phyloP scores from a whole-genome alignment of 2,888 invertebrate genomes.

The Panorpa germanica region DNA sequence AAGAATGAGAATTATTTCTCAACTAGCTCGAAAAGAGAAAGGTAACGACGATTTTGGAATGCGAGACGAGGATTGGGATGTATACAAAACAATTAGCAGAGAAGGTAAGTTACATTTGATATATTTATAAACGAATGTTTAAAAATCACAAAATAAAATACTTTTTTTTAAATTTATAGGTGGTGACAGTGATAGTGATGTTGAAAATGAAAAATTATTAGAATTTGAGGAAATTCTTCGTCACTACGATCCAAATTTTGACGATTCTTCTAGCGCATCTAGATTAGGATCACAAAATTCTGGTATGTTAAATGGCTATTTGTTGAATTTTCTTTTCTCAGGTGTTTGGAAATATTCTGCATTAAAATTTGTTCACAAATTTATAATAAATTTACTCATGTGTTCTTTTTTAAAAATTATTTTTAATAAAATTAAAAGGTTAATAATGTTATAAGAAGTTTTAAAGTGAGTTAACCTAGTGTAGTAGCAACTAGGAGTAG shows the following conservation, averaged over 20 bases:
- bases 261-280: no score
- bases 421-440: no score
- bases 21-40: constrained; percentile 61
- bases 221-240: constrained; percentile 72
- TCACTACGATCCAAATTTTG: constrained; percentile 61
- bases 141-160: constrained; percentile 3
- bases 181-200: constrained; percentile 81
- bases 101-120: constrained; percentile 21
- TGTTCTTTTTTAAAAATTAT: no score
- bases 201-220: constrained; percentile 72
- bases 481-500: no score
- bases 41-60: constrained; percentile 82
- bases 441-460: no score
- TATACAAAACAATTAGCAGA: constrained; percentile 73
- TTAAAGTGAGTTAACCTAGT: no score
- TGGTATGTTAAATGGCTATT: no score
- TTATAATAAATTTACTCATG: no score
- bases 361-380: no score
- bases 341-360: no score
- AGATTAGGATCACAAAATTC: no score
- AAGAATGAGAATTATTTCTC: constrained; percentile 85
- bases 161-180: constrained; percentile 22
- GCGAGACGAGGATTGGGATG: constrained; percentile 92
- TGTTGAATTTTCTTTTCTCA: no score
- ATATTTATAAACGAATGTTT: constrained; percentile 5